Evolutionary conservation across 2,113 vertebrate species (phyloP).

Genomic region (Psittacula cyanocephala): DNA sequence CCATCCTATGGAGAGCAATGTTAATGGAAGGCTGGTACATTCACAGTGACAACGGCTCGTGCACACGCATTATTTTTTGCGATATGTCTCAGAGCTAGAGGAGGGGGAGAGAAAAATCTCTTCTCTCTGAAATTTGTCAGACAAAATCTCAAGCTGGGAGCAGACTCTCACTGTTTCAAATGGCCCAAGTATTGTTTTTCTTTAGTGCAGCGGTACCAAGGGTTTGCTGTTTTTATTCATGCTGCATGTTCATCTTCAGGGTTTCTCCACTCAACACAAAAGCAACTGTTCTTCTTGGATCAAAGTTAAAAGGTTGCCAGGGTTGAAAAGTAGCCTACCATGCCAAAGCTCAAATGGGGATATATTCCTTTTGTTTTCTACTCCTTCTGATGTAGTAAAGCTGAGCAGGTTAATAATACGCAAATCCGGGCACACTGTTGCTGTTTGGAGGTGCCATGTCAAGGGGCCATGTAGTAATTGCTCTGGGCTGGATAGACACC

Average conservation of each 20-base stretch:
- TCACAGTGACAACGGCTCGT: conserved; percentile 39
- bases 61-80: conserved; percentile 8
- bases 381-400: background rate
- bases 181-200: background rate
- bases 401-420: conserved; percentile 36
- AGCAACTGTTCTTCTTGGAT: background rate
- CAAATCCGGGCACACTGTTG: conserved; percentile 31
- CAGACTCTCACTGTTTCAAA: conserved; percentile 5
- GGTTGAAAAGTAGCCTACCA: background rate
- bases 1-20: conserved; percentile 48
- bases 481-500: background rate
- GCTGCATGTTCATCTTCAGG: background rate
- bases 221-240: background rate
- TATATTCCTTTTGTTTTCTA: conserved; percentile 18
- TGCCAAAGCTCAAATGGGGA: background rate
- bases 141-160: conserved; percentile 41
- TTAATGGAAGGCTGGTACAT: conserved; percentile 61
- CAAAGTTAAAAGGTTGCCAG: background rate
- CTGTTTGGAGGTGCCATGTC: conserved; percentile 16
- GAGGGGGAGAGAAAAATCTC: background rate
- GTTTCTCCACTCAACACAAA: conserved; percentile 4
- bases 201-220: background rate
- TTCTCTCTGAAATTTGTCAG: conserved; percentile 46
- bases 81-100: conserved; percentile 7
- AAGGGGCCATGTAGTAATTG: background rate